phyloP scores from a whole-genome alignment of 2,888 invertebrate species.

The Volucella inanis region DNA sequence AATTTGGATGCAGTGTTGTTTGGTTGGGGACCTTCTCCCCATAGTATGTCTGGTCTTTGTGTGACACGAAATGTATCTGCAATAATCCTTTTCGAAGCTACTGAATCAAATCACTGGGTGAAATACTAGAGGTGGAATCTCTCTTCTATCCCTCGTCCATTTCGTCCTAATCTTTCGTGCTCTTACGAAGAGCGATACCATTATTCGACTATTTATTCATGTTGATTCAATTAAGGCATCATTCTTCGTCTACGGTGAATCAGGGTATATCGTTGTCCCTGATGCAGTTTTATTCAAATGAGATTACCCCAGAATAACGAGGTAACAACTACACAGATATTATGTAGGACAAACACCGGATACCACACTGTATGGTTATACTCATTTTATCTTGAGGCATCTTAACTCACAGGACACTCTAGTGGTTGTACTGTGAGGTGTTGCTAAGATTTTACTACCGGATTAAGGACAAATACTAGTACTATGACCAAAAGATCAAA shows the following conservation, averaged over 20 bases:
- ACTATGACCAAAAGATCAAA: too few relatives aligned
- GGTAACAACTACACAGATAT: not conserved
- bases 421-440: too few relatives aligned
- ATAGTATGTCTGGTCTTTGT: slow-evolving; percentile 23
- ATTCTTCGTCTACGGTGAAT: slow-evolving; percentile 38
- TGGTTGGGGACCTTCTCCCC: not conserved
- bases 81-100: slow-evolving; percentile 58
- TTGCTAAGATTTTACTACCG: slow-evolving; percentile 7
- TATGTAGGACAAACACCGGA: not conserved
- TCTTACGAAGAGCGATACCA: slow-evolving; percentile 42
- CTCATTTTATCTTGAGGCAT: not conserved
- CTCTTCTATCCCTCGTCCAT: slow-evolving; percentile 2
- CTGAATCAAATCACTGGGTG: slow-evolving; percentile 23
- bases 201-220: slow-evolving; percentile 70
- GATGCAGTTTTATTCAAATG: slow-evolving; percentile 62
- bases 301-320: slow-evolving; percentile 39
- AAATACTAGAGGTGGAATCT: slow-evolving; percentile 5
- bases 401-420: not conserved
- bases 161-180: slow-evolving; percentile 6
- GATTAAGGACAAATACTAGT: not conserved
- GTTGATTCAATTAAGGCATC: slow-evolving; percentile 69
- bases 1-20: not conserved
- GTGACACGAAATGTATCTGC: slow-evolving; percentile 56
- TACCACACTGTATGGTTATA: not conserved
- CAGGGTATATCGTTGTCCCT: slow-evolving; percentile 2